A percentile compares a stretch with the other conserved stretches of the same genome.
Evolutionary conservation across 2,888 invertebrate genomes (phyloP).

Genomic region (Leptinotarsa juncta): DNA sequence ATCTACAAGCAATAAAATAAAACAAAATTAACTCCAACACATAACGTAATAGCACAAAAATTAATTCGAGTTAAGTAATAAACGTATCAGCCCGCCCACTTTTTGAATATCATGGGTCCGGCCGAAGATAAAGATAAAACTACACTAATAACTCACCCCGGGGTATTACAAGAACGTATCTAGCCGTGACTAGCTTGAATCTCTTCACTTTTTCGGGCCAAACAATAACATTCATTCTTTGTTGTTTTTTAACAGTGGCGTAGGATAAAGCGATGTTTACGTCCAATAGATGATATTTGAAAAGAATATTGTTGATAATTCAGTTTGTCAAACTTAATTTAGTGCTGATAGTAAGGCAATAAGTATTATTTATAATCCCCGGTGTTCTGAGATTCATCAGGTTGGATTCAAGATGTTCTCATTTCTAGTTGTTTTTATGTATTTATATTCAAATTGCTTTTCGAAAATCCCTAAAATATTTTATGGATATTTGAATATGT

Average conservation of each 20-base stretch:
- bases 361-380: too few relatives aligned
- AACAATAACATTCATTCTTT: constrained; percentile 6
- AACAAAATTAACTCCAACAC: constrained; percentile 7
- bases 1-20: constrained; percentile 17
- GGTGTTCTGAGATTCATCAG: too few relatives aligned
- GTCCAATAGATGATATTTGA: not conserved
- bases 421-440: too few relatives aligned
- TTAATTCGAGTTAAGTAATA: constrained; percentile 15
- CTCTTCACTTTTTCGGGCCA: not conserved
- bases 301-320: not conserved
- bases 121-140: constrained; percentile 6
- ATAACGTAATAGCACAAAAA: constrained; percentile 2
- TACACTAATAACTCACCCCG: constrained; percentile 13
- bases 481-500: too few relatives aligned
- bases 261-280: not conserved
- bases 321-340: not conserved
- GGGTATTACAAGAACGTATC: not conserved
- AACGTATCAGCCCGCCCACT: constrained; percentile 13
- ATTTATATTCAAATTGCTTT: too few relatives aligned
- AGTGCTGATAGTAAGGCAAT: not conserved
- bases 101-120: not conserved
- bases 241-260: constrained; percentile 16
- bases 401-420: too few relatives aligned
- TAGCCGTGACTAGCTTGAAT: constrained; percentile 11
- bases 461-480: too few relatives aligned